Base-by-base conservation (phyloP, 2,888 invertebrate genomes). In the Spodoptera picta region DNA sequence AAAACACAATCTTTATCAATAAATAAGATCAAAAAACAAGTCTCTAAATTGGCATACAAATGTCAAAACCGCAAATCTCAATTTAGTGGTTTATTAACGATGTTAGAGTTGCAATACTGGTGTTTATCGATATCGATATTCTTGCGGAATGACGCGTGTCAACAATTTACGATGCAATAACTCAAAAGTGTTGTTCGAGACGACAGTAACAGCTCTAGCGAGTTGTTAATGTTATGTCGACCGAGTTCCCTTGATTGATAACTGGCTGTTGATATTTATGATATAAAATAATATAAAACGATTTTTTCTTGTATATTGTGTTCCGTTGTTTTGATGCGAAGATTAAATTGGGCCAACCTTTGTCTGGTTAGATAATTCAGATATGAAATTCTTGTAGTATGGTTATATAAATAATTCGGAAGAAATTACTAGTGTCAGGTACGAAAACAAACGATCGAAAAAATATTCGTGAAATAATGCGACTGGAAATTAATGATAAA, bases 121-220 rank as follows among this genome's bases (percentile, higher is more conserved):
- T 46, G 54, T 68, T 64, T 58, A 77, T 79, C 82, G 75, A 81
- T 64, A 75, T 77, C 76, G 81, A 70, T 61, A 69, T 46, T 53
- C 60, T 43, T 24, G 14, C 84, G 83, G 69, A 69, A 77, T 87
- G 87, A 87, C 87, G 84, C 83, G 86, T 87, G 88, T 83, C 85
- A 83, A 80, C 66, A 60, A 77, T 87, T 90, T 89, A 91, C 86
- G 84, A 83, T 64, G 81, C 84, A 73, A 88, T 92, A 92, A 91
- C 81, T 93, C 91, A 91, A 87, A 83, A 79, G 80, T 72, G 85
- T 83, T 88, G 88, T 89, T 78, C 68, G 68, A 75, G 75, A 66
- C 70, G 92, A 92, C 92, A 90, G 87, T 84, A 83, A 93, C 91
- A 89, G 79, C 86, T 81, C 78, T 83, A 83, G 85, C 57, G 64